Evolutionary conservation across 2,888 invertebrate genomes (phyloP).

Genomic region (Amblyteles armatorius): DNA sequence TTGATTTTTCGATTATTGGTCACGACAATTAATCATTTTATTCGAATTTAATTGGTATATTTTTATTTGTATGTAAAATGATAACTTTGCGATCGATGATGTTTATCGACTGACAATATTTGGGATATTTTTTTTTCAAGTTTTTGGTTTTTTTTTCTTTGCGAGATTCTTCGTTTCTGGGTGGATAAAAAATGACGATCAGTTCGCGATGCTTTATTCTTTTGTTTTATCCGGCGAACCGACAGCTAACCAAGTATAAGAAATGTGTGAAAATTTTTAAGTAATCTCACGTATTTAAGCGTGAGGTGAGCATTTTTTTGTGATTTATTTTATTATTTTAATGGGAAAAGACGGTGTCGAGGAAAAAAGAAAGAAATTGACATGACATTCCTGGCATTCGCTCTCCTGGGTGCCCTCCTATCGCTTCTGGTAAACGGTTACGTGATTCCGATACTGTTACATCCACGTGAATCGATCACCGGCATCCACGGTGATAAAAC

Average conservation of each 20-base stretch:
- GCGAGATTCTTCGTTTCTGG: not conserved
- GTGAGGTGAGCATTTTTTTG: not conserved
- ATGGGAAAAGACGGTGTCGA: not conserved
- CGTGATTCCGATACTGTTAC: conserved; percentile 21
- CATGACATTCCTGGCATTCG: conserved; percentile 18
- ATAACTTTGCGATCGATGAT: no score
- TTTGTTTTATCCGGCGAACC: not conserved
- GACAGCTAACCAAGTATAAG: not conserved
- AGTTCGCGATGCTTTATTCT: not conserved
- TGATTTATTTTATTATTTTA: not conserved
- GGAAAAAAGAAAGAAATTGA: not conserved
- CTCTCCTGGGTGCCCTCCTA: conserved; percentile 10
- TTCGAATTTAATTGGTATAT: no score
- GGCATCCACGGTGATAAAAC: not conserved
- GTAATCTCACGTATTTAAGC: not conserved
- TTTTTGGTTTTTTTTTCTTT: not conserved
- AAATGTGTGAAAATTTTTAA: not conserved
- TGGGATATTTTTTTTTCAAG: no score
- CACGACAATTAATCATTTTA: no score
- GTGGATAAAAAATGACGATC: not conserved
- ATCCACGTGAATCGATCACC: not conserved
- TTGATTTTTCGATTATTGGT: no score
- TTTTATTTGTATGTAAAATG: no score
- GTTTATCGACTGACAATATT: no score
- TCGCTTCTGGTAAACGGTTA: conserved; percentile 14